Evolutionary conservation across 2,113 vertebrate genomes (phyloP).

Genomic region (Rhynchopsitta pachyrhyncha): DNA sequence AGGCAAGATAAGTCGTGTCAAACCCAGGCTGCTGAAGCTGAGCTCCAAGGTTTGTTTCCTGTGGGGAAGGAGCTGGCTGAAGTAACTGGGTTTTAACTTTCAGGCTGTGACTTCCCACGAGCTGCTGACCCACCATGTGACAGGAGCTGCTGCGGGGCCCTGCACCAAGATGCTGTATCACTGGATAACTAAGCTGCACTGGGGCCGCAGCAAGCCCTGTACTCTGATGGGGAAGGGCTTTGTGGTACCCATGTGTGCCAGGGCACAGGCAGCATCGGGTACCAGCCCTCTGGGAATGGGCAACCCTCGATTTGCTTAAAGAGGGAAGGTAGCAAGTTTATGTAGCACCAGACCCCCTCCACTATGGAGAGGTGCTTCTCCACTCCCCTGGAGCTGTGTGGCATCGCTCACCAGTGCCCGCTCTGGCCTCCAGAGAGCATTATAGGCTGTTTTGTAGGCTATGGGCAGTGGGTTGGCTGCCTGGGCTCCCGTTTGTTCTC

Average conservation of each 20-base stretch:
- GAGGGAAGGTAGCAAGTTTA: background rate
- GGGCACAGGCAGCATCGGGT: fast-evolving
- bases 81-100: background rate
- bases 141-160: fast-evolving
- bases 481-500: background rate
- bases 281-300: background rate
- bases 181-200: fast-evolving
- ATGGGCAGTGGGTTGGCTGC: background rate
- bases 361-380: fast-evolving
- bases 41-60: conserved; percentile 38
- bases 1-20: background rate
- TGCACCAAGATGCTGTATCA: fast-evolving
- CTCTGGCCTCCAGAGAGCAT: background rate
- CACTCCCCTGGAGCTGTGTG: fast-evolving
- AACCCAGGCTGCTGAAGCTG: conserved; percentile 1
- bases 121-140: conserved; percentile 50
- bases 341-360: fast-evolving
- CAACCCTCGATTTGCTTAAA: fast-evolving
- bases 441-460: background rate
- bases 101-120: conserved; percentile 18
- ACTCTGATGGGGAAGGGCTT: background rate
- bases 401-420: fast-evolving
- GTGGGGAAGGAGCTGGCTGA: conserved; percentile 27
- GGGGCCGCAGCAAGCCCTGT: fast-evolving
- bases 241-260: fast-evolving